Evolutionary conservation across 2,797 vertebrate species (phyloP).

Genomic region (Notamacropus eugenii): DNA sequence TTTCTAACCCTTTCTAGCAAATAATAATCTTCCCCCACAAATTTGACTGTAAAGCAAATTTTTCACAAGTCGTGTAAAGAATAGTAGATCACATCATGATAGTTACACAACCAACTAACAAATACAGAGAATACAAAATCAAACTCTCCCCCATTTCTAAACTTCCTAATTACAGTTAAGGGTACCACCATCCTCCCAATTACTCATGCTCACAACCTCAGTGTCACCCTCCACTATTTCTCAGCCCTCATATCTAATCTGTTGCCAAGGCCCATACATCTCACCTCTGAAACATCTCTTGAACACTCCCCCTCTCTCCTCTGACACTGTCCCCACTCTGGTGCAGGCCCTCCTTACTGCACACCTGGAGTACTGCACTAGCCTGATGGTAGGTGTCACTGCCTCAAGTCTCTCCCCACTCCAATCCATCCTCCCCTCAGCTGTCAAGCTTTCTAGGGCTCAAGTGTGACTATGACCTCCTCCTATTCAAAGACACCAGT

Average conservation of each 20-base stretch:
- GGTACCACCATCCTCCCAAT: too few relatives aligned
- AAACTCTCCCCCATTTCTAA: neutral
- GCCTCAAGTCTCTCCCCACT: neutral
- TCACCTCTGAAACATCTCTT: neutral
- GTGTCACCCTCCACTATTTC: neutral
- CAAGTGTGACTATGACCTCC: conserved; percentile 22
- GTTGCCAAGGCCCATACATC: neutral
- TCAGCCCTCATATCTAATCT: neutral
- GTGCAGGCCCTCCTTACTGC: neutral
- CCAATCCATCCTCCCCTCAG: neutral
- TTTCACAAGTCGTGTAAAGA: neutral
- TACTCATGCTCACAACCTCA: too few relatives aligned
- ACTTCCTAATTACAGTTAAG: neutral
- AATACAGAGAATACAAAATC: neutral
- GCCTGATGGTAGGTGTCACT: neutral
- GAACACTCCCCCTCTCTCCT: neutral
- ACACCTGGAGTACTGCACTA: neutral
- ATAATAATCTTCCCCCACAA: neutral
- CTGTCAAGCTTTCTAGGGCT: neutral
- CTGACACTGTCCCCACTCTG: neutral
- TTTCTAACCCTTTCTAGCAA: neutral
- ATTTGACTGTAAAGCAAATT: neutral
- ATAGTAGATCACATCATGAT: neutral
- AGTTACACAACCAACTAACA: neutral
- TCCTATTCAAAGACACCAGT: conserved; percentile 6